Base-by-base conservation (phyloP, 2,797 vertebrate genomes). In the Agapornis canus region DNA sequence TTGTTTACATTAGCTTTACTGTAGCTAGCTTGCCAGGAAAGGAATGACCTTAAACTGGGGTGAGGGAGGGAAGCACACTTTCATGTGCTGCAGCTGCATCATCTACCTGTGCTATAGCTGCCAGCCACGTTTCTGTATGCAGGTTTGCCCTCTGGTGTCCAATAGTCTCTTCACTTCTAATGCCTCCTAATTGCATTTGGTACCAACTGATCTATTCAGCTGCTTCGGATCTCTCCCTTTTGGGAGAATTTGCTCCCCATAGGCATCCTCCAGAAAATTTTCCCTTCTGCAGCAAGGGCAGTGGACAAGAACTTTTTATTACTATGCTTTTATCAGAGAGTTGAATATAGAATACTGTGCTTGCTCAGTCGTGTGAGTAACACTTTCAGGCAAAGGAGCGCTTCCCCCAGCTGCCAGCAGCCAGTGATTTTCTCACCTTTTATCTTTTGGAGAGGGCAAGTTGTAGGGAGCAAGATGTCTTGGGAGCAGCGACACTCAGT, bases 121-220 rank as follows among this genome's bases (percentile, higher is more conserved):
- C 32, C 31, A 29, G 49, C 57, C 39, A 9, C 32, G 1, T 37
- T 68, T 64, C 75, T 81, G 1, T 45, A 60, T 14, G 20, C 43
- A 64, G 27, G 10, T 6, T 76, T 92, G 52, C 17, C 43, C 10
- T 35, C 31, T 86, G 45, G 2, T 77, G 29, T 51, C 47, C 61
- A 56, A 0, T 6, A 43, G 18, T 25, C 27, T 9, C 3, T 19
- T 85, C 31, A 16, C 13, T 75, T 27, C 2, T 0, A 7, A 10
- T 47, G 23, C 32, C 48, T 92, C 14, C 31, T 65, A 23, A 9
- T 5, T 76, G 7, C 13, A 1, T 79, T 63, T 68, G 51, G 21
- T 80, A 57, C 21, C 29, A 49, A 1, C 4, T 69, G 37, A 32
- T 39, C 20, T 66, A 2, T 89, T 61, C 39, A 7, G 15, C 42